Base-by-base conservation (phyloP, 1,140 invertebrate species). In the Formica exsecta region DNA sequence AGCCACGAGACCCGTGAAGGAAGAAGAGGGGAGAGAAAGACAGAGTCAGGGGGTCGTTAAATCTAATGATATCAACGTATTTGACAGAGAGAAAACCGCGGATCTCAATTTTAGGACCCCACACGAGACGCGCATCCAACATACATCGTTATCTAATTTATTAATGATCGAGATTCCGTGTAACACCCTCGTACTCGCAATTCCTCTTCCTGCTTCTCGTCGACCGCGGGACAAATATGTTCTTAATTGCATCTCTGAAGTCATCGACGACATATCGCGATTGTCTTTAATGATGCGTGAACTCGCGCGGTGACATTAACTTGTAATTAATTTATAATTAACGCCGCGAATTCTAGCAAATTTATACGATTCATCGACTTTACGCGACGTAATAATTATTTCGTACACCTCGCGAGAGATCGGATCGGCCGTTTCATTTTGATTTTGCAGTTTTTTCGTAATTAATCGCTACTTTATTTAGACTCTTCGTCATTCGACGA, bases 1-100 rank as follows among this genome's bases (percentile, higher is more conserved):
- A 92, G 87, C 79, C 91, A 84, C 57, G 65, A 61, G 65, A 16
- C 32, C 41, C 59, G 51, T 32, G 13, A 48, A 61, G 29, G 36
- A n/a, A 57, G 65, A 89, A 62, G 74, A 32, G 36, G 16, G 16
- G 25, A 48, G 64, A 76, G 32, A 87, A n/a, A 70, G 54, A 90
- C 86, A 89, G 88, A 91, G 70, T 88, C 77, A 79, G 74, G 74
- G 86, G 90, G 87, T 94, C 93, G 92, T 94, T 93, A 93, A 94
- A 93, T 93, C 93, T 94, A 93, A 94, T 93, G 93, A 94, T 93
- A 93, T 93, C 93, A 92, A 92, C 80, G 76, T 93, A 93, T 93
- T 94, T 93, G 93, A 93, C 92, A 87, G 92, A 80, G 74, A 75
- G 61, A 91, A 90, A 88, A 68, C 59, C 90, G 68, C 68, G 86